Conservation (phyloP, 23 tunicate genomes). For the Halocynthia roretzi region DNA sequence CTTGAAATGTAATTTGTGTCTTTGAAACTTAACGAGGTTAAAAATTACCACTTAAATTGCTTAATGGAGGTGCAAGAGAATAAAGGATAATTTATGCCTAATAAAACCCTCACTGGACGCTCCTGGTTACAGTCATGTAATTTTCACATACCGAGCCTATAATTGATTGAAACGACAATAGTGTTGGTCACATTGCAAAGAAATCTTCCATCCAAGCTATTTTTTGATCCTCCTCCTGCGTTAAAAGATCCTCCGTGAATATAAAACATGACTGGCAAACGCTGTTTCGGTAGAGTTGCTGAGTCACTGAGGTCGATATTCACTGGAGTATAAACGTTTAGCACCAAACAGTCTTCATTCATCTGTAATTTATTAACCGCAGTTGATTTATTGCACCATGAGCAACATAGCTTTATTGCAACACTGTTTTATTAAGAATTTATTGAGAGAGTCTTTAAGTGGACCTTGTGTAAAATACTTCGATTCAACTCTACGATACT, state of each 20-base stretch:
- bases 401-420: too few species aligned
- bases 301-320: conserved; percentile 37
- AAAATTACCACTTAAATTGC: not conserved
- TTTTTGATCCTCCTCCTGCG: conserved; percentile 48
- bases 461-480: too few species aligned
- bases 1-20: not conserved
- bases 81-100: too few species aligned
- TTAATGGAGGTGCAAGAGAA: too few species aligned
- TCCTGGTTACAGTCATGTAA: too few species aligned
- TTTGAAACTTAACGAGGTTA: not conserved
- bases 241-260: conserved; percentile 82
- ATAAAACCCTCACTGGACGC: too few species aligned
- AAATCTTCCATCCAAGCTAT: conserved; percentile 59
- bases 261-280: conserved; percentile 82
- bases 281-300: conserved; percentile 23
- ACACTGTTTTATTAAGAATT: too few species aligned
- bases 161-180: conserved; percentile 78
- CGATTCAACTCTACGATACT: too few species aligned
- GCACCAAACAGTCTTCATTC: conserved; percentile 69
- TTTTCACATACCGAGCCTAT: conserved; percentile 51
- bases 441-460: too few species aligned
- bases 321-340: conserved; percentile 60
- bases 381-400: too few species aligned
- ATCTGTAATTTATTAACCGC: conserved; percentile 26
- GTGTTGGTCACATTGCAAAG: conserved; percentile 50